A percentile compares a stretch with the other conserved stretches of the same genome.
Conservation (phyloP, 2,797 vertebrate genomes). For the Dendrocincla tyrannina region DNA sequence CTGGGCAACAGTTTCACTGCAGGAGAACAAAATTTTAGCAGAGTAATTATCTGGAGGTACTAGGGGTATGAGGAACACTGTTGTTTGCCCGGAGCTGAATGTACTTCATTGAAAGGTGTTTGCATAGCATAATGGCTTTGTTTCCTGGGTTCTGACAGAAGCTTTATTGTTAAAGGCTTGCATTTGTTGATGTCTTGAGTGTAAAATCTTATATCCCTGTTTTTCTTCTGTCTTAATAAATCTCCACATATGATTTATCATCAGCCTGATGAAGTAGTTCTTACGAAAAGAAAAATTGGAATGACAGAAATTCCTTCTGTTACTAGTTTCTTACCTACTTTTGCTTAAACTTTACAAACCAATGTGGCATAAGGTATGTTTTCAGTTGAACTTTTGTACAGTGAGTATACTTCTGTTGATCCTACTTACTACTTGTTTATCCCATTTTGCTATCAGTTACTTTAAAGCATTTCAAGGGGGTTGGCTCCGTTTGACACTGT, state of each 20-base stretch:
- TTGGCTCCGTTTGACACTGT: not conserved
- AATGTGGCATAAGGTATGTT: not conserved
- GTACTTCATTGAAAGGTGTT: not conserved
- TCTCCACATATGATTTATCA: not conserved
- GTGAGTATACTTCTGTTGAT: not conserved
- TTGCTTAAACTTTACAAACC: not conserved
- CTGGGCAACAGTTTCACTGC: not conserved
- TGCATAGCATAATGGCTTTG: not conserved
- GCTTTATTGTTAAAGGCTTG: conserved; percentile 10
- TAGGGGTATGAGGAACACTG: not conserved
- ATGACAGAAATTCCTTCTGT: not conserved
- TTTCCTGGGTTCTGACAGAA: not conserved
- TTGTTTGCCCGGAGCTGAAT: not conserved
- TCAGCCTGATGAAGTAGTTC: not conserved
- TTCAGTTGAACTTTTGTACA: not conserved
- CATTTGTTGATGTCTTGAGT: not conserved
- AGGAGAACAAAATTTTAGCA: not conserved
- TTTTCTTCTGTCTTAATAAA: conserved; percentile 61
- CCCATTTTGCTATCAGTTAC: not conserved
- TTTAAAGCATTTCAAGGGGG: not conserved
- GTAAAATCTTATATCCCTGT: not conserved
- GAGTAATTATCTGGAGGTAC: not conserved
- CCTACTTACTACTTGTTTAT: not conserved
- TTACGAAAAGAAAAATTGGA: not conserved
- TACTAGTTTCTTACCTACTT: not conserved